A percentile compares a stretch with the other conserved stretches of the same genome.
phyloP scores from a whole-genome alignment of 2,888 invertebrate species.

The Polydesmus complanatus region DNA sequence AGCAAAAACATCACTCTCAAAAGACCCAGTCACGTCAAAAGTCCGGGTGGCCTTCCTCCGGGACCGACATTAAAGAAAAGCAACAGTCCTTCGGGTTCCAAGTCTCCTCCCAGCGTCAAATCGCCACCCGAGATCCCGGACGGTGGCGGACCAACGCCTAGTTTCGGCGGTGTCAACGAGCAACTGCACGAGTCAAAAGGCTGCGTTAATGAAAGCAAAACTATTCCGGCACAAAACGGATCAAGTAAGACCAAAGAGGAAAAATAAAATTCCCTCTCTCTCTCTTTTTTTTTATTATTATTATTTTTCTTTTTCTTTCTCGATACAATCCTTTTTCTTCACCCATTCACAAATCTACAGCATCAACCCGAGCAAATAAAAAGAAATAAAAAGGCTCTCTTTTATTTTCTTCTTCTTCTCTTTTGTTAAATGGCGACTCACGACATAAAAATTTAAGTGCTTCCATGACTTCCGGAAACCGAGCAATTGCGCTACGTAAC shows the following conservation, averaged over 20 bases:
- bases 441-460: too few relatives aligned
- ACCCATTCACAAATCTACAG: too few relatives aligned
- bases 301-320: too few relatives aligned
- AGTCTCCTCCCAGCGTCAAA: slow-evolving; percentile 25
- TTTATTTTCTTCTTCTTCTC: too few relatives aligned
- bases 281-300: too few relatives aligned
- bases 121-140: not conserved
- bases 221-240: not conserved
- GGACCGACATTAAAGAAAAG: slow-evolving; percentile 57
- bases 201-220: not conserved
- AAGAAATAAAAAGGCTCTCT: too few relatives aligned
- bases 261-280: too few relatives aligned
- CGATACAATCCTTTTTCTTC: too few relatives aligned
- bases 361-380: too few relatives aligned
- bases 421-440: too few relatives aligned
- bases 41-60: slow-evolving; percentile 44
- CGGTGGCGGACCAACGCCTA: not conserved
- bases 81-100: slow-evolving; percentile 59
- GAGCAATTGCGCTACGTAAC: too few relatives aligned
- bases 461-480: too few relatives aligned
- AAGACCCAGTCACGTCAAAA: slow-evolving; percentile 67
- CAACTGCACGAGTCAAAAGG: not conserved
- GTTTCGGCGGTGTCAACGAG: not conserved
- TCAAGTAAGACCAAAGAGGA: not conserved
- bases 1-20: slow-evolving; percentile 8